These are phyloP conservation scores for Dasyurus viverrinus DNA, from an alignment of 2,113 vertebrate genomes.

Conservation along the genomic window DNA sequence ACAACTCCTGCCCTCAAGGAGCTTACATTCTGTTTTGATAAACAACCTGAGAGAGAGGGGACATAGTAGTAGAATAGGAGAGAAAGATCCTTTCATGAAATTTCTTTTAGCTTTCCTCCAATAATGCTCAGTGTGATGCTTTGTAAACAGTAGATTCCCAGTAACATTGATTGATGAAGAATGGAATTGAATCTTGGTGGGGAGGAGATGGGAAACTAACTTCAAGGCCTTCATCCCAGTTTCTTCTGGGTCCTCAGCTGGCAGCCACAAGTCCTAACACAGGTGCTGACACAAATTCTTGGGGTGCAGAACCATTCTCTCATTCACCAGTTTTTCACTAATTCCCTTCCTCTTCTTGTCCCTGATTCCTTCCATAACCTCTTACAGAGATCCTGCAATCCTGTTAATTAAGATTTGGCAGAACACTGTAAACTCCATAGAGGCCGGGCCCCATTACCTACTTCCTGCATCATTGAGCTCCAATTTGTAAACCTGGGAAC, in stretches of 20 bases:
- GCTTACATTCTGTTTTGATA: background rate
- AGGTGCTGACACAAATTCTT: background rate
- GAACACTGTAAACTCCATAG: background rate
- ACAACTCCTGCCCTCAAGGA: no score
- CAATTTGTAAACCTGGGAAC: background rate
- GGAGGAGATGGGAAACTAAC: background rate
- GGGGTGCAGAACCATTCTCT: background rate
- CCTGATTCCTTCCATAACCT: background rate
- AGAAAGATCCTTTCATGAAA: background rate
- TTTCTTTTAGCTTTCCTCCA: background rate
- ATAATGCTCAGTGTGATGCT: background rate
- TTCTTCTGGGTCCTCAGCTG: background rate
- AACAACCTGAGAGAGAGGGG: background rate
- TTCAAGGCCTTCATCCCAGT: background rate
- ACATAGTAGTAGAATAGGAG: background rate
- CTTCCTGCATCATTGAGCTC: background rate
- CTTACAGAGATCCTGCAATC: background rate
- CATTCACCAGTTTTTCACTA: background rate
- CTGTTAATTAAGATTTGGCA: background rate
- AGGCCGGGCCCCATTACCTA: background rate
- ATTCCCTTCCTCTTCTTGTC: background rate
- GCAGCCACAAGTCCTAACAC: background rate
- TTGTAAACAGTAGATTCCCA: background rate
- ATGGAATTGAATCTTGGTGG: background rate
- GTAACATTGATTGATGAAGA: background rate